These are phyloP conservation scores for Clarias fuscus DNA, from an alignment of 2,797 vertebrate species.

Conservation along the genomic window DNA sequence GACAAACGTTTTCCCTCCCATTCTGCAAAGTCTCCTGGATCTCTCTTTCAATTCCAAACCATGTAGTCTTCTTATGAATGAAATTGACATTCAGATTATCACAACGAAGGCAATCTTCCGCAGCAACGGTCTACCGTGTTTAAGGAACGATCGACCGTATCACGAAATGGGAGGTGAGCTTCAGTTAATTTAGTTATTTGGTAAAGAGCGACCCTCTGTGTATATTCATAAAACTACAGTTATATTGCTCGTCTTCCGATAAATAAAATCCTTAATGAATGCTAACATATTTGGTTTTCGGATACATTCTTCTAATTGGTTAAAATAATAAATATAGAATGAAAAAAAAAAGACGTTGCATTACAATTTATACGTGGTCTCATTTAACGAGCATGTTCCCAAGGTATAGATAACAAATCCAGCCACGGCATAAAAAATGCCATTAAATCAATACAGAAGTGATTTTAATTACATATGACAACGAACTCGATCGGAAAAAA, in stretches of 20 bases:
- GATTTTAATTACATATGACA: too few species aligned
- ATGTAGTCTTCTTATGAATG: neutral
- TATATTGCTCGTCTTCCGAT: neutral
- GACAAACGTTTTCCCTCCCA: conserved; percentile 26
- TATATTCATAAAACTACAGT: conserved; percentile 14
- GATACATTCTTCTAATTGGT: neutral
- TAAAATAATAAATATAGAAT: too few species aligned
- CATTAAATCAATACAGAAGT: too few species aligned
- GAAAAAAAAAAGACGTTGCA: too few species aligned
- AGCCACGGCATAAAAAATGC: too few species aligned
- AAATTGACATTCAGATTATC: neutral
- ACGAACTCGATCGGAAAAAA: too few species aligned
- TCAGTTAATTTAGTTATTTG: neutral
- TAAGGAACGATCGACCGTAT: neutral
- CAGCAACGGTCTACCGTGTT: neutral
- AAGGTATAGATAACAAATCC: too few species aligned
- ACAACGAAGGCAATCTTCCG: neutral
- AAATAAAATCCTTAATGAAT: neutral
- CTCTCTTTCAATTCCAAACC: neutral
- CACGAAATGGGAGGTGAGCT: conserved; percentile 20
- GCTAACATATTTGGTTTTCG: neutral
- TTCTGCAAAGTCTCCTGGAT: neutral
- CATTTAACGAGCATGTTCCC: too few species aligned
- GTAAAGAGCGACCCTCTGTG: conserved; percentile 46
- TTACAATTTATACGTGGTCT: too few species aligned